phyloP scores from a whole-genome alignment of 2,888 invertebrate genomes.

The Polyploca ridens region DNA sequence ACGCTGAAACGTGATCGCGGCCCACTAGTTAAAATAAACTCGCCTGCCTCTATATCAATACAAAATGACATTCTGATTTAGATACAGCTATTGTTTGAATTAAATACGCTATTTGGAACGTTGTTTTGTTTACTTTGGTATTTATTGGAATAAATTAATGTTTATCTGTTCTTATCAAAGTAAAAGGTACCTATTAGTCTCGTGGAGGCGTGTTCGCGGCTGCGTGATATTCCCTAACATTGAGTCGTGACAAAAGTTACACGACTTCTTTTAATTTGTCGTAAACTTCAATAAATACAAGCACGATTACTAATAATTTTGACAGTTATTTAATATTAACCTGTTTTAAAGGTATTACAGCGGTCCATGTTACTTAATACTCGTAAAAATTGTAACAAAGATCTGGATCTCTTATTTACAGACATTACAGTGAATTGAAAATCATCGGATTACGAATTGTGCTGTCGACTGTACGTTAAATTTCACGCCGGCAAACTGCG shows the following conservation, averaged over 20 bases:
- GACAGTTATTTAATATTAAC: not conserved
- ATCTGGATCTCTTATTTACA: not conserved
- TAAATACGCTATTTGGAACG: conserved; percentile 32
- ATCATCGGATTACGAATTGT: not conserved
- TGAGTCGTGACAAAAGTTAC: conserved; percentile 19
- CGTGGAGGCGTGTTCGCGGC: conserved; percentile 25
- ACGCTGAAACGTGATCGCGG: conserved; percentile 49
- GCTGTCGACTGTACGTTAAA: conserved; percentile 15
- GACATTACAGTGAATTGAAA: not conserved
- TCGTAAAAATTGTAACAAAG: too few relatives aligned
- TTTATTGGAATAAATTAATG: conserved; percentile 41
- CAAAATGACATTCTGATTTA: conserved; percentile 38
- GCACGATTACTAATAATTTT: not conserved
- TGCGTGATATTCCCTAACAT: conserved; percentile 10
- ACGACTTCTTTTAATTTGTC: conserved; percentile 11
- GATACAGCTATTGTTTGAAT: conserved; percentile 40
- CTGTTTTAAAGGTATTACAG: not conserved
- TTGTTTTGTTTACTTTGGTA: conserved; percentile 35
- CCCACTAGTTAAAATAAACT: conserved; percentile 35
- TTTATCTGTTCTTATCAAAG: conserved; percentile 26
- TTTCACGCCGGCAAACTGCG: conserved; percentile 22
- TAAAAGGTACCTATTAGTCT: conserved; percentile 17
- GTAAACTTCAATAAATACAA: not conserved
- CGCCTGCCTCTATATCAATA: conserved; percentile 26
- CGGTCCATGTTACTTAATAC: not conserved